Conservation (phyloP, 1,140 invertebrate species). For the Euschistus heros region DNA sequence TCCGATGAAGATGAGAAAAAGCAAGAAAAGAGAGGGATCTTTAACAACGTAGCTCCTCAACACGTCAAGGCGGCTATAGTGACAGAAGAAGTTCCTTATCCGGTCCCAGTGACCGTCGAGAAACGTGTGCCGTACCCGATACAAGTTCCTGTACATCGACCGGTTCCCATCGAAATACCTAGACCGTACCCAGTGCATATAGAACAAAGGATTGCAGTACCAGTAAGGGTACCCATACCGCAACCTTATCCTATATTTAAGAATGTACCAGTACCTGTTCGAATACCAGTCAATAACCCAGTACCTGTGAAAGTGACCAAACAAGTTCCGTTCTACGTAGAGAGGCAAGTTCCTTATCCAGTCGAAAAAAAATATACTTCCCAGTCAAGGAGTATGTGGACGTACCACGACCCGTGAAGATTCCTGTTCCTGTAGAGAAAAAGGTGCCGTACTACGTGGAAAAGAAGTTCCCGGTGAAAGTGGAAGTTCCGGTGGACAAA, state of each 20-base stretch:
- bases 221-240: constrained; percentile 54
- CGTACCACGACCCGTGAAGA: constrained; percentile 9
- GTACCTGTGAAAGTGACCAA: constrained; percentile 16
- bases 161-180: constrained; percentile 29
- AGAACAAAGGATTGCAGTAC: constrained; percentile 27
- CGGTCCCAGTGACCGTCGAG: constrained; percentile 47
- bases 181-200: constrained; percentile 29
- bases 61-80: background rate
- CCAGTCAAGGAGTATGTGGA: constrained; percentile 19
- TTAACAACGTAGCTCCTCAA: background rate
- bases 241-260: constrained; percentile 47
- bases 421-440: constrained; percentile 10
- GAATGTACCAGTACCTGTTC: constrained; percentile 33
- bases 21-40: constrained; percentile 16
- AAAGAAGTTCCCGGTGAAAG: constrained; percentile 17
- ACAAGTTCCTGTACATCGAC: constrained; percentile 29
- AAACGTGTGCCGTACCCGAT: constrained; percentile 29
- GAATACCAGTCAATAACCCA: constrained; percentile 15
- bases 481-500: constrained; percentile 20
- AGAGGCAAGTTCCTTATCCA: constrained; percentile 10
- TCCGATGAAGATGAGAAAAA: constrained; percentile 61
- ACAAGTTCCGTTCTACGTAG: constrained; percentile 3
- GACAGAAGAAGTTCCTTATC: constrained; percentile 54
- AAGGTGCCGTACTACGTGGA: constrained; percentile 18
- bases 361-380: constrained; percentile 11